These are phyloP conservation scores for Palythoa grandis DNA, from an alignment of 92 coral and sea anemone species.

Conservation along the genomic window DNA sequence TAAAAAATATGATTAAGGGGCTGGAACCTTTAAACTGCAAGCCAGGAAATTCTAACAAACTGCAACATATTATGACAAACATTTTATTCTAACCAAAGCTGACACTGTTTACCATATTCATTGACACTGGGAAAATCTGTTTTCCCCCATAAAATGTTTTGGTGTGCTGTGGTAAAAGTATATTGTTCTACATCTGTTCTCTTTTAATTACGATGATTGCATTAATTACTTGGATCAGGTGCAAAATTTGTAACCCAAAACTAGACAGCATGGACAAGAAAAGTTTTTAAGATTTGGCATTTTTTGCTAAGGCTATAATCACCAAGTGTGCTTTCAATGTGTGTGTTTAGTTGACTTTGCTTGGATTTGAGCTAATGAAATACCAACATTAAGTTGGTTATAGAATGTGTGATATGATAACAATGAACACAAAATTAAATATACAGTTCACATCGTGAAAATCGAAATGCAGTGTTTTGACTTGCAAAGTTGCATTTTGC, in stretches of 20 bases:
- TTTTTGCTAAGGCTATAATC: background rate
- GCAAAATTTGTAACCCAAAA: background rate
- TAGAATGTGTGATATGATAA: background rate
- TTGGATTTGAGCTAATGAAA: background rate
- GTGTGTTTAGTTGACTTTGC: background rate
- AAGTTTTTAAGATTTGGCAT: background rate
- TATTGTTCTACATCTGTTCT: too few relatives aligned
- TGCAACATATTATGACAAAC: background rate
- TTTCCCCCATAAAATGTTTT: too few relatives aligned
- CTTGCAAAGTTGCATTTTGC: too few relatives aligned
- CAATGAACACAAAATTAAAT: background rate
- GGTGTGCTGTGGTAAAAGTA: too few relatives aligned
- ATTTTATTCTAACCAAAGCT: background rate
- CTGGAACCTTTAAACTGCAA: constrained; percentile 35
- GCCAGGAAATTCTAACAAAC: constrained; percentile 25
- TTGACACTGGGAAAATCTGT: too few relatives aligned
- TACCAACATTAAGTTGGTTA: background rate
- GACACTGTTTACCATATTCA: background rate
- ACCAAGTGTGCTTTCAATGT: background rate
- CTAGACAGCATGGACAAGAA: background rate
- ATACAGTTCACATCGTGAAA: background rate
- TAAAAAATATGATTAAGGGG: constrained; percentile 6
- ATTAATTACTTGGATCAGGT: background rate
- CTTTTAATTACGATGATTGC: too few relatives aligned
- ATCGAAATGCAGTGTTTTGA: too few relatives aligned